A percentile compares a stretch with the other conserved stretches of the same genome.
Evolutionary conservation across 2,888 invertebrate genomes (phyloP).

Genomic region (Proisotoma minuta): DNA sequence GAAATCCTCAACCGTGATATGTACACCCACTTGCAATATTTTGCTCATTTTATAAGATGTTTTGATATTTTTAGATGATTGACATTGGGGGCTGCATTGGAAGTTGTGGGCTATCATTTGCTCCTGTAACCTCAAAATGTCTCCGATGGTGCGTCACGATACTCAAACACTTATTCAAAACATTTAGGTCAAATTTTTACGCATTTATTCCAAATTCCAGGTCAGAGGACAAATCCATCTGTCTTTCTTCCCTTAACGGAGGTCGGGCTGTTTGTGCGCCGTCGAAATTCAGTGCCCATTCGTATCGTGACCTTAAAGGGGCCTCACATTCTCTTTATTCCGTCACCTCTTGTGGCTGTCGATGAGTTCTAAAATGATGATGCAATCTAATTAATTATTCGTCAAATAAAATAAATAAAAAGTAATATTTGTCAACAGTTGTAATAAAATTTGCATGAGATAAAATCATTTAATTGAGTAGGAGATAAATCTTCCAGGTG

Average conservation of each 20-base stretch:
- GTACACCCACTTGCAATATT: too few species aligned
- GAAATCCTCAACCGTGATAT: too few species aligned
- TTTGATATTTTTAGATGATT: conserved; percentile 51
- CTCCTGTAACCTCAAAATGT: conserved; percentile 43
- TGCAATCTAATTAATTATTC: too few species aligned
- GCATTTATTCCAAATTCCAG: conserved; percentile 9
- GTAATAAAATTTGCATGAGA: too few species aligned
- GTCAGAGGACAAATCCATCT: conserved; percentile 24
- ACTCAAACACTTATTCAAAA: neutral
- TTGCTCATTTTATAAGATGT: too few species aligned
- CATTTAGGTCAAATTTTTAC: too few species aligned
- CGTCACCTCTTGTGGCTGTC: conserved; percentile 42
- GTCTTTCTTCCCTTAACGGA: conserved; percentile 34
- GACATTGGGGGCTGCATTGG: conserved; percentile 54
- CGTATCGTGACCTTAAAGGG: conserved; percentile 39
- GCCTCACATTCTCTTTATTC: conserved; percentile 36
- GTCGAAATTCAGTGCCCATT: conserved; percentile 43
- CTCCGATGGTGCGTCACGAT: conserved; percentile 45
- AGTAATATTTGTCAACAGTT: too few species aligned
- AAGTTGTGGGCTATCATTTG: conserved; percentile 52
- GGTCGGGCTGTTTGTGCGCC: conserved; percentile 39
- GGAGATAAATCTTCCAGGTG: too few species aligned
- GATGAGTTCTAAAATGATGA: conserved; percentile 19
- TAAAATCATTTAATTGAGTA: too few species aligned
- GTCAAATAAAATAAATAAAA: too few species aligned